Percentiles rank a stretch among this genome's conserved stretches.
Conservation (phyloP, 2,113 vertebrate species). For the Numenius arquata region DNA sequence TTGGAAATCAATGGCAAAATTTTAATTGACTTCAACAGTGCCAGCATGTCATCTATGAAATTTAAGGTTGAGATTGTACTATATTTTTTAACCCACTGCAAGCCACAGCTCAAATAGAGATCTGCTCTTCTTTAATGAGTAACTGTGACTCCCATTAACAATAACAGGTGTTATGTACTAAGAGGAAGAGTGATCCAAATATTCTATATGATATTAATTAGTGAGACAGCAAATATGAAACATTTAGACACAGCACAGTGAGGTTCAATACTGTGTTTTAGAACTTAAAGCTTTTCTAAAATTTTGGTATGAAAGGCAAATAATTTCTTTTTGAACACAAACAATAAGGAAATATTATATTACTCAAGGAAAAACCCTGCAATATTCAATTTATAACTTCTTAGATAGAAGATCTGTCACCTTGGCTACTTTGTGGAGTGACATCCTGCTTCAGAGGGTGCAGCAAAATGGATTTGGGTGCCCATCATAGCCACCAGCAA, state of each 20-base stretch:
- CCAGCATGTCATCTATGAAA: neutral
- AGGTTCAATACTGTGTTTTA: neutral
- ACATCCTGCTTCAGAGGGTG: fast-evolving
- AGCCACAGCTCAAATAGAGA: neutral
- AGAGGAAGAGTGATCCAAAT: neutral
- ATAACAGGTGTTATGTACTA: neutral
- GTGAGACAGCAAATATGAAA: neutral
- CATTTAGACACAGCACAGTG: neutral
- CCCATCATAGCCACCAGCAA: neutral
- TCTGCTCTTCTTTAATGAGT: neutral
- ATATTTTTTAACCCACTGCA: slow-evolving; percentile 32
- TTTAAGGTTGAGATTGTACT: neutral
- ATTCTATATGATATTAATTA: neutral
- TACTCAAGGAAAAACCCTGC: neutral
- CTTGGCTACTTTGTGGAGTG: neutral
- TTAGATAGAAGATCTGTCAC: neutral
- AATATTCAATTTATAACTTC: neutral
- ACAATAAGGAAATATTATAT: neutral
- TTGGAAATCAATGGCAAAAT: slow-evolving; percentile 49
- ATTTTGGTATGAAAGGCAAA: neutral
- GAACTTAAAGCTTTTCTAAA: neutral
- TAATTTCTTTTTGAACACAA: neutral
- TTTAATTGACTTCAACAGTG: slow-evolving; percentile 3
- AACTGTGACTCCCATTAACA: neutral
- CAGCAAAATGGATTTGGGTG: neutral